Evolutionary conservation across 1,140 invertebrate genomes (phyloP).

Genomic region (Lucilia sericata): DNA sequence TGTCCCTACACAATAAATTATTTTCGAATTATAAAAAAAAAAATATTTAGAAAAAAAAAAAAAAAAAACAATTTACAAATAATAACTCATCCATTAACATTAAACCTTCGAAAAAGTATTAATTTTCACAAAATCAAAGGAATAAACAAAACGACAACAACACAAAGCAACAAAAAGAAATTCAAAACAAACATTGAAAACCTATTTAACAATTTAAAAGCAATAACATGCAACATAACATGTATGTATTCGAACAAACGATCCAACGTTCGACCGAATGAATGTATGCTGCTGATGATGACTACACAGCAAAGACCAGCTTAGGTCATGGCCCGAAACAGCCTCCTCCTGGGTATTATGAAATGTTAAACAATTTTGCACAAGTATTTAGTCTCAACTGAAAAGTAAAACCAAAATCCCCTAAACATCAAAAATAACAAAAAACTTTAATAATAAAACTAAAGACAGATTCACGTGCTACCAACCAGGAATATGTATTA

Average conservation of each 20-base stretch:
- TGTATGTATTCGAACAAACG: not conserved
- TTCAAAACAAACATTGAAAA: constrained; percentile 1
- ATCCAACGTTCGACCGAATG: not conserved
- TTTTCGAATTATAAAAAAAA: not conserved
- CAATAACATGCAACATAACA: constrained; percentile 38
- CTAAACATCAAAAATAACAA: not conserved
- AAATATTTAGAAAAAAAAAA: not conserved
- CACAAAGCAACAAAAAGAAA: not conserved
- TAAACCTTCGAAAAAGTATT: constrained; percentile 16
- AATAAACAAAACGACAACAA: not conserved
- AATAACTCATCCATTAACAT: constrained; percentile 12
- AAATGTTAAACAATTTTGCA: constrained; percentile 38
- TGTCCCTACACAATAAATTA: constrained; percentile 8
- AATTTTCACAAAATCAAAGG: constrained; percentile 24
- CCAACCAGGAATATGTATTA: not conserved
- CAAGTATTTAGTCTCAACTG: constrained; percentile 19
- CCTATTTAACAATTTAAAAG: constrained; percentile 34
- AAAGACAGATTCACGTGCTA: constrained; percentile 37
- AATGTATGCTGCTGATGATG: not conserved
- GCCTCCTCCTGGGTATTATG: constrained; percentile 37
- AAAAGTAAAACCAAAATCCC: not conserved
- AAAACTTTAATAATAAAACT: not conserved
- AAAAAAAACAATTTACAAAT: not conserved
- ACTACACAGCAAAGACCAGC: not conserved
- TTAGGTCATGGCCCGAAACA: constrained; percentile 33